phyloP scores from a whole-genome alignment of 2,888 invertebrate species.

The Tribolium freemani region DNA sequence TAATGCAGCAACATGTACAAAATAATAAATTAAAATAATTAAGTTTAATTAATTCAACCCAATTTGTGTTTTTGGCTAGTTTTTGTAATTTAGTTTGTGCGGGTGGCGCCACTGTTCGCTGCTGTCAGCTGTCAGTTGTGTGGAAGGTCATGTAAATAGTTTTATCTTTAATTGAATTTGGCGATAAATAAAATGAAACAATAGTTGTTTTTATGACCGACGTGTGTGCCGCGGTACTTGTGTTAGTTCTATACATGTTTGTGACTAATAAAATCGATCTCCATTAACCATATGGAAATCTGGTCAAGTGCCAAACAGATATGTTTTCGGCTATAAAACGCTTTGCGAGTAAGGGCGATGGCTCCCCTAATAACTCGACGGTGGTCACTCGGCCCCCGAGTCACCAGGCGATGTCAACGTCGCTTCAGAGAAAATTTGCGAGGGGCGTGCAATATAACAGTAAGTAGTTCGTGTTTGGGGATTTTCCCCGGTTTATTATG shows the following conservation, averaged over 20 bases:
- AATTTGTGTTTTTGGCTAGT: no score
- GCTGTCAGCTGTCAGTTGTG: constrained; percentile 9
- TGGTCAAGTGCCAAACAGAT: constrained; percentile 52
- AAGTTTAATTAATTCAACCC: no score
- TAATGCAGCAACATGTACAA: no score
- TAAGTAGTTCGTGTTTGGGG: constrained; percentile 69
- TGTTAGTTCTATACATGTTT: neutral
- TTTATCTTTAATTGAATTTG: constrained; percentile 3
- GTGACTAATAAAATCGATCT: neutral
- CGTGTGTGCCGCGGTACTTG: neutral
- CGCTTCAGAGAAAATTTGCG: constrained; percentile 92
- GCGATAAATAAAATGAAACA: constrained; percentile 3
- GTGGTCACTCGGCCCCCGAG: constrained; percentile 73
- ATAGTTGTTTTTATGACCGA: neutral
- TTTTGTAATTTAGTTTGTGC: no score
- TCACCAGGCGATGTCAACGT: constrained; percentile 83
- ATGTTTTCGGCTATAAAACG: constrained; percentile 88
- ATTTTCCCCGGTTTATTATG: no score
- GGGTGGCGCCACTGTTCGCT: no score
- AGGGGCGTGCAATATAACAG: constrained; percentile 97
- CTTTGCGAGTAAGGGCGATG: constrained; percentile 79
- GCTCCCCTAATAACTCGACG: constrained; percentile 68
- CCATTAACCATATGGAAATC: constrained; percentile 17
- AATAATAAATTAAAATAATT: no score
- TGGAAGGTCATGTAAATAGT: constrained; percentile 18